Evolutionary conservation across 2,888 invertebrate genomes (phyloP).

Genomic region (Timema cristinae): DNA sequence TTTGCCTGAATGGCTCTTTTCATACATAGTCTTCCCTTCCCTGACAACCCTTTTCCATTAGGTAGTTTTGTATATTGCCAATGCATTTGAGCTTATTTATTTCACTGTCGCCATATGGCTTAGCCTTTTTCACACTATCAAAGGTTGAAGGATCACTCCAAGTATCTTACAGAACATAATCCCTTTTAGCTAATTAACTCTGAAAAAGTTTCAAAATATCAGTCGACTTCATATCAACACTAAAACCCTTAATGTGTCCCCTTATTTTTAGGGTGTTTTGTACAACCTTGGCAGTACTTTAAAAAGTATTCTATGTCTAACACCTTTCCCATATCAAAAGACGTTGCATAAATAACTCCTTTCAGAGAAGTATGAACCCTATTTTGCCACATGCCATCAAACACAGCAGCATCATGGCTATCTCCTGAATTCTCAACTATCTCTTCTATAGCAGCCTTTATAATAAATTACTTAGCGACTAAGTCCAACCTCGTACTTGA

Average conservation of each 20-base stretch:
- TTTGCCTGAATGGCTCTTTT: slow-evolving; percentile 23
- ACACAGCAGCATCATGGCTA: neutral
- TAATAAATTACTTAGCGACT: too few species aligned
- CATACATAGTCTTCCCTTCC: slow-evolving; percentile 12
- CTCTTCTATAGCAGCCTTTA: too few species aligned
- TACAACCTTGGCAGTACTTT: neutral
- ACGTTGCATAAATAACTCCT: neutral
- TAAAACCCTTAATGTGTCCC: neutral
- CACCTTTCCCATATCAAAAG: neutral
- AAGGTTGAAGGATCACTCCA: neutral
- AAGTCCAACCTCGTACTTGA: too few species aligned
- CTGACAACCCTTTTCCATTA: slow-evolving; percentile 14
- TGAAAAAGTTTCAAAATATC: neutral
- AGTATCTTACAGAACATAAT: neutral
- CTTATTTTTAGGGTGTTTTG: neutral
- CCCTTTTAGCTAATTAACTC: neutral
- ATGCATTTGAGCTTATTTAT: slow-evolving; percentile 20
- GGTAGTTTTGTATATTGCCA: slow-evolving; percentile 14
- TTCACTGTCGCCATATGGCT: neutral
- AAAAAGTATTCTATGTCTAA: neutral
- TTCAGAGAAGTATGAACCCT: neutral
- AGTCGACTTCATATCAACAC: neutral
- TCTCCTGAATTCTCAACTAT: too few species aligned
- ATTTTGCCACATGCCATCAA: slow-evolving; percentile 5
- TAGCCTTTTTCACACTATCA: neutral